A percentile compares a stretch with the other conserved stretches of the same genome.
phyloP scores from a whole-genome alignment of 2,888 invertebrate species.

The Dasypogon diadema region DNA sequence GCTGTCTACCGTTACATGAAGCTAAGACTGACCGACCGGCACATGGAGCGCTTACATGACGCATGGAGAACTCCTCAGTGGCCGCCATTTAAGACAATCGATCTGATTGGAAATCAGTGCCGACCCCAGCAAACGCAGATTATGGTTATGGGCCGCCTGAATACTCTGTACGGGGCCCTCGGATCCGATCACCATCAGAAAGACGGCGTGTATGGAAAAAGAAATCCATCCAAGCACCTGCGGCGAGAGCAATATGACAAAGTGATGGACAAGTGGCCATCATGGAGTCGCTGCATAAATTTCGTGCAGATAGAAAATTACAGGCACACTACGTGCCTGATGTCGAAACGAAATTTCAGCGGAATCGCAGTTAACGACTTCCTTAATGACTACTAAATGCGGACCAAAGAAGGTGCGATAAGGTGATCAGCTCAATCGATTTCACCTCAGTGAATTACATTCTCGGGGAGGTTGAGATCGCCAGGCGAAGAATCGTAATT shows the following conservation, averaged over 20 bases:
- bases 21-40: neutral
- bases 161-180: slow-evolving; percentile 28
- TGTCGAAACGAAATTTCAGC: slow-evolving; percentile 45
- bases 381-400: slow-evolving; percentile 46
- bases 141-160: slow-evolving; percentile 48
- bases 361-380: slow-evolving; percentile 48
- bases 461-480: slow-evolving; percentile 18
- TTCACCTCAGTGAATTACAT: slow-evolving; percentile 24
- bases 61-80: slow-evolving; percentile 14
- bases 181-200: slow-evolving; percentile 8
- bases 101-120: slow-evolving; percentile 54
- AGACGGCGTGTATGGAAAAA: slow-evolving; percentile 24
- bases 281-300: slow-evolving; percentile 14
- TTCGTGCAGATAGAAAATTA: slow-evolving; percentile 30
- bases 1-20: slow-evolving; percentile 14
- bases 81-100: slow-evolving; percentile 45
- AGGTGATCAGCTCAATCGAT: slow-evolving; percentile 22
- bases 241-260: neutral
- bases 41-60: slow-evolving; percentile 9
- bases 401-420: slow-evolving; percentile 34
- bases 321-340: slow-evolving; percentile 37
- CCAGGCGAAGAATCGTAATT: slow-evolving; percentile 26
- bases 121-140: slow-evolving; percentile 22
- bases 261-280: slow-evolving; percentile 31
- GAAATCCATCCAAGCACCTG: neutral